These are phyloP conservation scores for Callinectes sapidus DNA, from an alignment of 2,888 invertebrate species.

Conservation along the genomic window DNA sequence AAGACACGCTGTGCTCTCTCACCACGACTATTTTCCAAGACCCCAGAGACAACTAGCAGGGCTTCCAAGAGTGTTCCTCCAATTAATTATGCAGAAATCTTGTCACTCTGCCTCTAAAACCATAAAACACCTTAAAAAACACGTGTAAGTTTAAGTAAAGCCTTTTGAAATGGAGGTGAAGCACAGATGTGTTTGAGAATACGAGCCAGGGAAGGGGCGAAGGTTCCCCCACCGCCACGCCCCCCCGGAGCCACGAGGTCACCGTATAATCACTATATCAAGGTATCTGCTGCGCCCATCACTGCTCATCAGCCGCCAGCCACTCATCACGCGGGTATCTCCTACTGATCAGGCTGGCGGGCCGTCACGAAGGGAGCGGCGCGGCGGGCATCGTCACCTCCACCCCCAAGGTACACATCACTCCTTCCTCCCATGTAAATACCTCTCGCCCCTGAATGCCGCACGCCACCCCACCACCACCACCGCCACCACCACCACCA, in stretches of 20 bases:
- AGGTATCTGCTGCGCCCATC: slow-evolving; percentile 45
- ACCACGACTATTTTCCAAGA: too few species aligned
- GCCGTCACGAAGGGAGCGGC: slow-evolving; percentile 42
- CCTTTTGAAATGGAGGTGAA: too few species aligned
- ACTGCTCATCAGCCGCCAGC: slow-evolving; percentile 47
- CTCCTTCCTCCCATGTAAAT: slow-evolving; percentile 21
- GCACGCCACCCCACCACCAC: too few species aligned
- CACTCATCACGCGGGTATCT: slow-evolving; percentile 44
- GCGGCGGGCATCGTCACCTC: slow-evolving; percentile 31
- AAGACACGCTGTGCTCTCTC: too few species aligned
- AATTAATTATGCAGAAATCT: too few species aligned
- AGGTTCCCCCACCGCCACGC: slow-evolving; percentile 9
- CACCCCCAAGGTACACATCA: slow-evolving; percentile 29
- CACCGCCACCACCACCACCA: not conserved
- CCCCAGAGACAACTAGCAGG: too few species aligned
- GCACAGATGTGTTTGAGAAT: too few species aligned
- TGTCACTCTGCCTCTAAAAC: too few species aligned
- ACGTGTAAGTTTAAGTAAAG: too few species aligned
- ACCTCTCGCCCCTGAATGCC: not conserved
- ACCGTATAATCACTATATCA: slow-evolving; percentile 49
- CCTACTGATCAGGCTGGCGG: slow-evolving; percentile 41
- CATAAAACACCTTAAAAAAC: too few species aligned
- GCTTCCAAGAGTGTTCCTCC: too few species aligned
- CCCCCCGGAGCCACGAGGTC: slow-evolving; percentile 30
- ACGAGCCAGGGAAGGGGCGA: not conserved